These are phyloP conservation scores for Bothrops jararaca DNA, from an alignment of 2,113 vertebrate species.

Conservation along the genomic window DNA sequence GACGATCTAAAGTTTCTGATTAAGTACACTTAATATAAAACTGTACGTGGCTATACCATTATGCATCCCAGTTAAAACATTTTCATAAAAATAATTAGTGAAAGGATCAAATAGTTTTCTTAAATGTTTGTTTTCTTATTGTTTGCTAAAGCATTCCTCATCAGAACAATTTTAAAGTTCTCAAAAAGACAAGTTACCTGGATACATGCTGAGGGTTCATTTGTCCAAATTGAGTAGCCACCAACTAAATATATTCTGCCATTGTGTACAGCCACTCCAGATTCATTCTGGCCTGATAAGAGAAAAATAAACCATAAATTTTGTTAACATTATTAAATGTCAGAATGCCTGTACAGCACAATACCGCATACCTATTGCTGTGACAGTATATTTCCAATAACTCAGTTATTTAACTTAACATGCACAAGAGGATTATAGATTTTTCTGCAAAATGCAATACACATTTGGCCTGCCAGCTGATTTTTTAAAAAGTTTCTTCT, in stretches of 20 bases:
- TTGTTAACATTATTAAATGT: slow-evolving; percentile 51
- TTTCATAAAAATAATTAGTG: neutral
- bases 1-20: neutral
- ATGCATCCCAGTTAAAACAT: neutral
- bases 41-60: neutral
- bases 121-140: neutral
- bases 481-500: neutral
- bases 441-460: neutral
- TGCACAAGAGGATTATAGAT: neutral
- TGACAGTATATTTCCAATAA: neutral
- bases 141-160: neutral
- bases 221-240: slow-evolving; percentile 98
- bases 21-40: neutral
- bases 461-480: neutral
- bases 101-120: slow-evolving; percentile 19
- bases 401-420: neutral
- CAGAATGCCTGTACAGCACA: slow-evolving; percentile 13
- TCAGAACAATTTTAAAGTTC: slow-evolving; percentile 47
- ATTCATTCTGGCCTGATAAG: slow-evolving; percentile 92
- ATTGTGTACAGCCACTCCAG: slow-evolving; percentile 91
- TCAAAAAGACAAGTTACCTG: slow-evolving; percentile 81
- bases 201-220: slow-evolving; percentile 96
- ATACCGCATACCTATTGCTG: neutral
- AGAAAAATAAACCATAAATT: slow-evolving; percentile 41
- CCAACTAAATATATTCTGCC: slow-evolving; percentile 97